phyloP scores from a whole-genome alignment of 2,888 invertebrate genomes.

The Diplazon laetatorius region DNA sequence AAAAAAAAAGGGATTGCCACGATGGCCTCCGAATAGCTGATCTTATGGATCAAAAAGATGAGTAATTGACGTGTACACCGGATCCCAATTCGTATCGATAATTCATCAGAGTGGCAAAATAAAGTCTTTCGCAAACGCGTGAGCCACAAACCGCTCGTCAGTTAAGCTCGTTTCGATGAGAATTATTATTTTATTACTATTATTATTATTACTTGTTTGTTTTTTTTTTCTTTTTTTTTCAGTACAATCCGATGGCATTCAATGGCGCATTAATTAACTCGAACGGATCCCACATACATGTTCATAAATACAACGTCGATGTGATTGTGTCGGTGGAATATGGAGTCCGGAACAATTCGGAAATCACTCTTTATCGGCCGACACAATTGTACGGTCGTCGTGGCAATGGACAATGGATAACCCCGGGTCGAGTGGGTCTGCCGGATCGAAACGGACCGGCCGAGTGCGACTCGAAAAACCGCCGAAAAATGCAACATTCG shows the following conservation, averaged over 20 bases:
- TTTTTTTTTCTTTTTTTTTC: too few species aligned
- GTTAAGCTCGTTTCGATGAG: background rate
- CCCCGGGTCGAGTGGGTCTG: too few species aligned
- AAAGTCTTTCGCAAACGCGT: background rate
- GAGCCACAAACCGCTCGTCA: background rate
- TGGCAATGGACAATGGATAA: background rate
- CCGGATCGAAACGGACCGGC: too few species aligned
- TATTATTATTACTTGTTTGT: too few species aligned
- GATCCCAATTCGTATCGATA: background rate
- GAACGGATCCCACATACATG: constrained; percentile 5
- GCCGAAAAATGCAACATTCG: too few species aligned
- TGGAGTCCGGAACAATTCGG: constrained; percentile 36
- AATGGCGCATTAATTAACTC: constrained; percentile 12
- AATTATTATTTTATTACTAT: too few species aligned
- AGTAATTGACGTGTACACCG: background rate
- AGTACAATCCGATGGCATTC: background rate
- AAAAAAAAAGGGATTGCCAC: background rate
- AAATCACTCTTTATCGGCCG: constrained; percentile 37
- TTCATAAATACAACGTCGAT: too few species aligned
- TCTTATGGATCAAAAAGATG: background rate
- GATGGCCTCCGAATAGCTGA: background rate
- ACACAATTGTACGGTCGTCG: constrained; percentile 15
- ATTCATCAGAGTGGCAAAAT: background rate
- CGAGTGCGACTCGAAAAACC: too few species aligned
- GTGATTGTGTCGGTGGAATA: constrained; percentile 13